Evolutionary conservation across 2,888 invertebrate species (phyloP).

Genomic region (Lobophora halterata): DNA sequence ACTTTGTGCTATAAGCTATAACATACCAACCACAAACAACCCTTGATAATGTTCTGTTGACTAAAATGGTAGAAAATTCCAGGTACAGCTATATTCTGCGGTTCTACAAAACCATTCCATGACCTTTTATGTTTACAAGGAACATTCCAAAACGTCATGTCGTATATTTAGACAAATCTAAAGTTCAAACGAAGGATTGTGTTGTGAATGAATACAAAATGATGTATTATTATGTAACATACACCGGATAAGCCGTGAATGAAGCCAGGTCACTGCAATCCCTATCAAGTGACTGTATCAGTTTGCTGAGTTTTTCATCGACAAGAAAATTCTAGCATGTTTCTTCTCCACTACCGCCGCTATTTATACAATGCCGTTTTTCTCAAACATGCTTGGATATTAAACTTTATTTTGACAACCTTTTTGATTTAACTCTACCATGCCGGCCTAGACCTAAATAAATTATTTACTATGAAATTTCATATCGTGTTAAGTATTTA

Average conservation of each 20-base stretch:
- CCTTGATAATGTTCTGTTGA: background rate
- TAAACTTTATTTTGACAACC: too few relatives aligned
- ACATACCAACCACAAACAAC: background rate
- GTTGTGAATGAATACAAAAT: conserved; percentile 23
- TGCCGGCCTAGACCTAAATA: too few relatives aligned
- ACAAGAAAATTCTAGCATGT: conserved; percentile 58
- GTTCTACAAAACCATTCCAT: conserved; percentile 5
- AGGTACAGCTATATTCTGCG: conserved; percentile 3
- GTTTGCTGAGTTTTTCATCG: conserved; percentile 43
- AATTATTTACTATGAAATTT: too few relatives aligned
- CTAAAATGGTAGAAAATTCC: conserved; percentile 5
- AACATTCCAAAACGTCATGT: conserved; percentile 4
- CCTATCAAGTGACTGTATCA: conserved; percentile 59
- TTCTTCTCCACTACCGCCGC: too few relatives aligned
- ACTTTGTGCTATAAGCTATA: too few relatives aligned
- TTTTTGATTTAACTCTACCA: too few relatives aligned
- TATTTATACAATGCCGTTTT: too few relatives aligned
- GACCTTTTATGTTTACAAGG: conserved; percentile 6
- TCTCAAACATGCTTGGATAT: too few relatives aligned
- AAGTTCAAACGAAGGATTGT: conserved; percentile 18
- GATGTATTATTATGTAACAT: conserved; percentile 36
- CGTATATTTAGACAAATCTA: conserved; percentile 5
- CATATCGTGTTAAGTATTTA: too few relatives aligned
- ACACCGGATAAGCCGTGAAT: conserved; percentile 56
- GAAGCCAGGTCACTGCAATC: conserved; percentile 46